A percentile compares a stretch with the other conserved stretches of the same genome.
These are phyloP conservation scores for Pyrochroa serraticornis DNA, from an alignment of 2,888 invertebrate species.

Conservation along the genomic window DNA sequence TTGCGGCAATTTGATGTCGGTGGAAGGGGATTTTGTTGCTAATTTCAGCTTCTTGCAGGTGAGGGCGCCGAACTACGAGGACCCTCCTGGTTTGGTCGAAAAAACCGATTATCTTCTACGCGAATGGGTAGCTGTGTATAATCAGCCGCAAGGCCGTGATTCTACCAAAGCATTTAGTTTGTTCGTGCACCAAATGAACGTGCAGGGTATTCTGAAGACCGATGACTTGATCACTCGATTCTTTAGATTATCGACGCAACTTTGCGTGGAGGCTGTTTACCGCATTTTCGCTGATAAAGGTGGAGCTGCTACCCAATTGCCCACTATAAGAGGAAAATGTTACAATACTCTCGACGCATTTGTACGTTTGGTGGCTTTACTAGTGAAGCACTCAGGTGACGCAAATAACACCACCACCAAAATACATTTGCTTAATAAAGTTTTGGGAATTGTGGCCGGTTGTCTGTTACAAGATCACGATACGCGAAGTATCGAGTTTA, in stretches of 20 bases:
- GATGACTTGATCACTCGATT: conserved; percentile 97
- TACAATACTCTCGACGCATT: conserved; percentile 96
- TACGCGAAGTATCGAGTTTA: conserved; percentile 85
- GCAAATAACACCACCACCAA: conserved; percentile 92
- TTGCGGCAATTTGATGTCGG: no score
- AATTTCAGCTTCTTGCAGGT: conserved; percentile 60
- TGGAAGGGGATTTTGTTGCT: no score
- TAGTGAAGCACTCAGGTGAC: conserved; percentile 95
- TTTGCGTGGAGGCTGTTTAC: conserved; percentile 95
- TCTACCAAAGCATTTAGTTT: conserved; percentile 89
- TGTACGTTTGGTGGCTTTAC: conserved; percentile 87
- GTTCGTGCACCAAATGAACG: conserved; percentile 96
- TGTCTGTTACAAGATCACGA: conserved; percentile 97
- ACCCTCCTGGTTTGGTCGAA: conserved; percentile 92
- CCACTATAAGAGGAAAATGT: conserved; percentile 82
- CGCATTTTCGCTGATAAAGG: conserved; percentile 78
- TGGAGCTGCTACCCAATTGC: conserved; percentile 61
- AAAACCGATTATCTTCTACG: conserved; percentile 93
- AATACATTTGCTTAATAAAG: conserved; percentile 93
- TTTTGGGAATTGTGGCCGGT: conserved; percentile 87
- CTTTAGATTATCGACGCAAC: conserved; percentile 94
- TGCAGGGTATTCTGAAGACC: conserved; percentile 93
- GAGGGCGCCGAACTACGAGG: conserved; percentile 86
- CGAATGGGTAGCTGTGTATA: conserved; percentile 94
- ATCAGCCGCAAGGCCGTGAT: conserved; percentile 81